Evolutionary conservation across 2,888 invertebrate species (phyloP).

Genomic region (Boloria euphrosyne): DNA sequence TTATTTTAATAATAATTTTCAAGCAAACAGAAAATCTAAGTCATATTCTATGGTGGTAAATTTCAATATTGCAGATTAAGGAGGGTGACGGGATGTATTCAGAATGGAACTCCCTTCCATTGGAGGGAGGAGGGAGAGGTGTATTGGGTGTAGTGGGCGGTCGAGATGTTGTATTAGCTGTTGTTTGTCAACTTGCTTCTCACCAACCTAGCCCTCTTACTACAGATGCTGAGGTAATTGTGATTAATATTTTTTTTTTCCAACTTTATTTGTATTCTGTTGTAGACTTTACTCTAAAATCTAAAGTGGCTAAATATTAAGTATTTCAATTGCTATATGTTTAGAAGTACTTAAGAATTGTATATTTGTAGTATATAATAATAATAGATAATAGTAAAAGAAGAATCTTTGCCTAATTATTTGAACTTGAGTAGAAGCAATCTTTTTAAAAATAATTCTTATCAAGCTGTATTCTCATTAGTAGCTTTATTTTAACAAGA

Average conservation of each 20-base stretch:
- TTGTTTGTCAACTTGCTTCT: slow-evolving; percentile 91
- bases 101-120: slow-evolving; percentile 90
- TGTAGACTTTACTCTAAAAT: neutral
- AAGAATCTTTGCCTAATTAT: too few relatives aligned
- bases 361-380: too few relatives aligned
- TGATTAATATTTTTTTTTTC: neutral
- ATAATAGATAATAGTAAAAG: too few relatives aligned
- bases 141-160: slow-evolving; percentile 93
- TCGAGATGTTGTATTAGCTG: slow-evolving; percentile 90
- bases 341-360: too few relatives aligned
- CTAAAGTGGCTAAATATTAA: too few relatives aligned
- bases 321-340: too few relatives aligned
- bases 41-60: neutral
- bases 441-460: too few relatives aligned
- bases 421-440: too few relatives aligned
- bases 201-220: slow-evolving; percentile 92
- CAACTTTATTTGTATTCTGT: neutral
- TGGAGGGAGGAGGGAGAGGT: slow-evolving; percentile 87
- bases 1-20: too few relatives aligned
- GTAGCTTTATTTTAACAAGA: too few relatives aligned
- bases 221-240: slow-evolving; percentile 81
- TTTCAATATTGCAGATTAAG: slow-evolving; percentile 77
- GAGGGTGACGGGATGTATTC: slow-evolving; percentile 90
- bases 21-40: too few relatives aligned
- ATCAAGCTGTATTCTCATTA: too few relatives aligned